Evolutionary conservation across 1,140 invertebrate species (phyloP), one percentile per base, ranked within the genome.

Genomic region (Drosophila ohnishii): DNA sequence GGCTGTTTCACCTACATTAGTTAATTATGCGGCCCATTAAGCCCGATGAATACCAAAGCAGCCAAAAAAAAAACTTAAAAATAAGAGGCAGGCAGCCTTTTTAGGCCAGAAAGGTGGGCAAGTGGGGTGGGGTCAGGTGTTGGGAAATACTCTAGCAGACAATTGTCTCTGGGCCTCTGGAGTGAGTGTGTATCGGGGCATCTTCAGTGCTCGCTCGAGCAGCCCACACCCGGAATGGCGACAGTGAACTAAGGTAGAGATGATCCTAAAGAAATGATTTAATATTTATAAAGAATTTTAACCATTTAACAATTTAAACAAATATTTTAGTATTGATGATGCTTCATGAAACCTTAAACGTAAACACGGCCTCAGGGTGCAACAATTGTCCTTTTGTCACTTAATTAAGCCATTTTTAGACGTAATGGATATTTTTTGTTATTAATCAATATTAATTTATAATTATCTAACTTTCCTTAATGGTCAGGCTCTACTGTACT

Each of bases 21-120:
- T 83, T 83, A 84, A 84, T 83, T 83, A 83, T 79, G 80, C 80
- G 76, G 44, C 58, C 76, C 69, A 84, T 83, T 83, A 83, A 70
- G 80, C 63, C 14, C 75, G 50, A 62, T 61, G 63, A 65, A 45
- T 75, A 50, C 65, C 19, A 55, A 50, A 55, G 51, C 51, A 35
- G 34, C 50, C 45, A 14, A 35, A 44, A 50, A 47, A 57, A 34
- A 40, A 40, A 5, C 3, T 0, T 25, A 9, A 48, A 28, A 32
- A 11, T 44, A 16, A 32, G 16, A 32, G 16, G 11, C 28, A 5
- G 39, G 4, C 14, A 10, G 25, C 28, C 14, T 30, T 51, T 51
- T 34, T 53, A 16, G 39, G 62, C 37, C 14, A 55, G 58, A 55
- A 55, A 55, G 22, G 45, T 55, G 30, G 48, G 16, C 39, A 22